phyloP scores from a whole-genome alignment of 2,797 vertebrate species.

The Heterohyrax brucei region DNA sequence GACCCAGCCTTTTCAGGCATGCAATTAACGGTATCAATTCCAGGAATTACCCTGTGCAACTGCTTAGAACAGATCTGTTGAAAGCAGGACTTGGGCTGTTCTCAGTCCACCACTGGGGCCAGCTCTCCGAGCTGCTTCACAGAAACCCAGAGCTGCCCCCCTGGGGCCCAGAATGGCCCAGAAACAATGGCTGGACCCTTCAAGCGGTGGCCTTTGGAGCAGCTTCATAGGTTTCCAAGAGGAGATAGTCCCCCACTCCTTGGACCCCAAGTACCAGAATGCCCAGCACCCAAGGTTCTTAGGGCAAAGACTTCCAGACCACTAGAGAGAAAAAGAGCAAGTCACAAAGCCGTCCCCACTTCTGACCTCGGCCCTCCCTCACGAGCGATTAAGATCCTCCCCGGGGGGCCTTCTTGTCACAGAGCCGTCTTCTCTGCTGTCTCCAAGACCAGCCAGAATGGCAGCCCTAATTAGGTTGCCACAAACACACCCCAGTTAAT shows the following conservation, averaged over 20 bases:
- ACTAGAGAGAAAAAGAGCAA: background rate
- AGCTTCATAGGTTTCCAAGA: background rate
- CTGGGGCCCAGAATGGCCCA: background rate
- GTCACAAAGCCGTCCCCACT: background rate
- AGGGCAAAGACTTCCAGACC: background rate
- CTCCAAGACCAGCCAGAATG: conserved; percentile 63
- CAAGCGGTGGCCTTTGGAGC: background rate
- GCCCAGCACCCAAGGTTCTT: background rate
- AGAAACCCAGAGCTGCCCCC: background rate
- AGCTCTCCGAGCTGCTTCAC: background rate
- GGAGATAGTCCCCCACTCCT: background rate
- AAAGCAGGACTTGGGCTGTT: background rate
- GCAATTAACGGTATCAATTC: background rate
- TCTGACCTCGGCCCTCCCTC: background rate
- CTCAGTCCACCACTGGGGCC: background rate
- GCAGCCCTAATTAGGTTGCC: conserved; percentile 78
- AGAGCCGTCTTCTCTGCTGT: conserved; percentile 9
- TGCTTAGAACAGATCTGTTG: background rate
- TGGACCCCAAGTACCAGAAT: background rate
- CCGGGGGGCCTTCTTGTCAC: background rate
- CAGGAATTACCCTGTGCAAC: background rate
- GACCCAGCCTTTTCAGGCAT: background rate
- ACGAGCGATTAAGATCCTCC: background rate
- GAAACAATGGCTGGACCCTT: conserved; percentile 10
- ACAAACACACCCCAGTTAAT: conserved; percentile 81